Evolutionary conservation across 1,140 invertebrate genomes (phyloP), one percentile per base, ranked within the genome.

Genomic region (Drosophila oshimai): DNA sequence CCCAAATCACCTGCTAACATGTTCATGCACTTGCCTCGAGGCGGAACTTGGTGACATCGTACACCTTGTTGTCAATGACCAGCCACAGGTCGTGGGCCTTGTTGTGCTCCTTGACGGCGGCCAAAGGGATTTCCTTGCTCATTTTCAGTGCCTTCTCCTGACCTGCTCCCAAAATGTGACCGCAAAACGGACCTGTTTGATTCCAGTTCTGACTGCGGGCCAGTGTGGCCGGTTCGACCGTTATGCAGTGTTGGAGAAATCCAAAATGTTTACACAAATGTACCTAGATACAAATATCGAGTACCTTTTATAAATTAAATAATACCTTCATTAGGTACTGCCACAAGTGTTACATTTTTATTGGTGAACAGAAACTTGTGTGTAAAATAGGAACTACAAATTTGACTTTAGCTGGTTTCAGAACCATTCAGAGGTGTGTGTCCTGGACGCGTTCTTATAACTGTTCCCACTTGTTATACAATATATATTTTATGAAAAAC

Each of bases 31-130:
- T 88, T 87, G 95, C 94, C 92, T 95, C 93, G 44, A 91, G 90
- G 0, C 94, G 89, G 84, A 94, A 95, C 33, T 91, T 90, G 1
- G 94, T 93, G 7, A 95, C 92, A 90, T 95, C 92, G 73, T 95
- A 95, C 49, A 95, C 93, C 70, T 92, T 92, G 67, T 94, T 92
- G 34, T 94, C 92, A 54, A 95, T 94, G 26, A 94, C 90, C 17
- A 95, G 89, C 94, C 94, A 95, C 1, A 92, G 73, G 71, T 93
- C 92, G 7, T 91, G 83, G 22, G 88, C 79, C 20, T 88, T 89
- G 26, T 92, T 92, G 71, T 94, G 93, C 60, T 92, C 89, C 36
- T 92, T 91, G 15, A 95, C 92, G 90, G 94, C 93, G 15, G 84
- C 92, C 13, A 92, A 83, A 2, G 91, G 92, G 34, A 93, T 92